Conservation (phyloP, 1,140 invertebrate species). For the Orius insidiosus region DNA sequence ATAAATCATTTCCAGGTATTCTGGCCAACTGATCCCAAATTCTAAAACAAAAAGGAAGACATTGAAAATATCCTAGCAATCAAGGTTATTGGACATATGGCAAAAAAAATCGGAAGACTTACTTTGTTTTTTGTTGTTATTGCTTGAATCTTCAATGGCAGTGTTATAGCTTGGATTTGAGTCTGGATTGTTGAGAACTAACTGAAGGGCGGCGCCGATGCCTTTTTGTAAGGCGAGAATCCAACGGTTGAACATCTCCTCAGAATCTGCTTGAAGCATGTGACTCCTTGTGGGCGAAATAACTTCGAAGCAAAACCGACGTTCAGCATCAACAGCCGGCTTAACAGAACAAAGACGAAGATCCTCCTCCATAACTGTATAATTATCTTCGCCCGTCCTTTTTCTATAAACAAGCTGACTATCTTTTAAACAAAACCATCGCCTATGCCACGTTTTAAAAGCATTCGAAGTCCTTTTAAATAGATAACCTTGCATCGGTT, state of each 20-base stretch:
- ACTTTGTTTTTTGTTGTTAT: slow-evolving; percentile 14
- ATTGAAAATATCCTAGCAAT: no score
- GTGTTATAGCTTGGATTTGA: not conserved
- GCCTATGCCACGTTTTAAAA: slow-evolving; percentile 92
- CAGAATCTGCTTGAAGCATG: slow-evolving; percentile 89
- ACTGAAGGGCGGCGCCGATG: slow-evolving; percentile 63
- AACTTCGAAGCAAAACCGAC: slow-evolving; percentile 92
- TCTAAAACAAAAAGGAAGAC: slow-evolving; percentile 31
- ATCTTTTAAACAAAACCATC: slow-evolving; percentile 77
- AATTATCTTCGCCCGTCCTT: slow-evolving; percentile 57
- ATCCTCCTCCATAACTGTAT: slow-evolving; percentile 92
- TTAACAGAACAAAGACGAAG: slow-evolving; percentile 84
- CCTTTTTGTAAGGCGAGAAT: slow-evolving; percentile 73
- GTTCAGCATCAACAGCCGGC: slow-evolving; percentile 68
- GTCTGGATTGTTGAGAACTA: slow-evolving; percentile 7
- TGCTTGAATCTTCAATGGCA: slow-evolving; percentile 3
- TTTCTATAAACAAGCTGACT: slow-evolving; percentile 86
- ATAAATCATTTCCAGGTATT: slow-evolving; percentile 74
- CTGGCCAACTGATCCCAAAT: slow-evolving; percentile 68
- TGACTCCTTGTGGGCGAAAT: slow-evolving; percentile 91
- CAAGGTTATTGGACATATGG: no score
- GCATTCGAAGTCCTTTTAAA: slow-evolving; percentile 92
- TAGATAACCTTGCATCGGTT: slow-evolving; percentile 78
- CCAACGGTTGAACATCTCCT: slow-evolving; percentile 77
- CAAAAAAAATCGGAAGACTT: no score